These are phyloP conservation scores for Ametastegia equiseti DNA, from an alignment of 2,888 invertebrate genomes.

Conservation along the genomic window DNA sequence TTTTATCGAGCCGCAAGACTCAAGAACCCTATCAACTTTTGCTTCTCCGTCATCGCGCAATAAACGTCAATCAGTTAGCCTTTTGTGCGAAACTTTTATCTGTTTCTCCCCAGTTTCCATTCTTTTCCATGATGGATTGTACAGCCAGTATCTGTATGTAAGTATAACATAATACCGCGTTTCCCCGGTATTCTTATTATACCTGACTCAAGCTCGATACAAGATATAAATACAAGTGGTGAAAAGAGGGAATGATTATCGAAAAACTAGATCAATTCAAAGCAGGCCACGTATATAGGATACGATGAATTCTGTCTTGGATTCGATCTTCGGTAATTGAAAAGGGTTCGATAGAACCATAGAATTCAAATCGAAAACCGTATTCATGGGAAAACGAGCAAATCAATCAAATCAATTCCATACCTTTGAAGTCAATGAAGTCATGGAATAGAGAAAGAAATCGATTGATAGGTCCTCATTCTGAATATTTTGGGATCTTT, in stretches of 20 bases:
- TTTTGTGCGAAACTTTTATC: slow-evolving; percentile 29
- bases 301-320: neutral
- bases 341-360: neutral
- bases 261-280: neutral
- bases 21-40: neutral
- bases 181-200: neutral
- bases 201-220: neutral
- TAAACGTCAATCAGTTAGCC: slow-evolving; percentile 29
- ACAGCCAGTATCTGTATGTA: slow-evolving; percentile 15
- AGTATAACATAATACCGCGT: neutral
- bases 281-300: neutral
- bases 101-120: slow-evolving; percentile 5
- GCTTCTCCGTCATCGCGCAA: slow-evolving; percentile 4
- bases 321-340: neutral
- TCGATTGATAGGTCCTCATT: too few species aligned
- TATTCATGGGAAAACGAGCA: neutral
- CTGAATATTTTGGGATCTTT: too few species aligned
- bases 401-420: too few species aligned
- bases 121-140: slow-evolving; percentile 34
- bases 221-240: neutral
- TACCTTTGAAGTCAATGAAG: too few species aligned
- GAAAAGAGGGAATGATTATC: neutral
- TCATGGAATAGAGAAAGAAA: too few species aligned
- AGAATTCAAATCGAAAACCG: neutral
- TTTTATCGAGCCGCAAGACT: neutral